phyloP scores from a whole-genome alignment of 2,888 invertebrate species.

The Pheosia tremula region DNA sequence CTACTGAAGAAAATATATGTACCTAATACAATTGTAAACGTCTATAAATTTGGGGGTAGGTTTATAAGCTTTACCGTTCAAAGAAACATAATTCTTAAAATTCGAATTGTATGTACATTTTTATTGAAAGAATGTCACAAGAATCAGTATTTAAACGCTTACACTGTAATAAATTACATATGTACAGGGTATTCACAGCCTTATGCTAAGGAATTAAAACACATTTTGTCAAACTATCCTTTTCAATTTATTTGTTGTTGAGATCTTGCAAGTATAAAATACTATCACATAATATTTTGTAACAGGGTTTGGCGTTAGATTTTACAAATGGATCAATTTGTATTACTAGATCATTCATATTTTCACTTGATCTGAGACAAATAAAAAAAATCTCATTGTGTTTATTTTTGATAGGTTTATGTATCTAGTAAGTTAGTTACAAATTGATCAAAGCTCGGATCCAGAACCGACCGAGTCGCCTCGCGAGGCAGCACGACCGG shows the following conservation, averaged over 20 bases:
- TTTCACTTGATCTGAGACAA: background rate
- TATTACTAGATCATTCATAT: background rate
- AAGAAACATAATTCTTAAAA: no score
- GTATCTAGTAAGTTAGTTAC: background rate
- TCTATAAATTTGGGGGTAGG: no score
- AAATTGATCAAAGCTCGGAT: no score
- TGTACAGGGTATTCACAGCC: slow-evolving; percentile 19
- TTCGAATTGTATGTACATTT: no score
- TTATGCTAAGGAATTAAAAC: slow-evolving; percentile 18
- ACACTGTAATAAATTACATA: slow-evolving; percentile 18
- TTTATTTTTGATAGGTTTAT: no score
- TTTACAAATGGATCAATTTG: background rate
- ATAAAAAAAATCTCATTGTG: no score
- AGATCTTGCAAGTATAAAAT: background rate
- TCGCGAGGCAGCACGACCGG: no score
- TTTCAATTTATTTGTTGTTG: slow-evolving; percentile 19
- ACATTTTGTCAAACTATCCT: slow-evolving; percentile 12
- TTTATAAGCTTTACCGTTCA: no score
- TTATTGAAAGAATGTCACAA: background rate
- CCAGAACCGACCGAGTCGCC: no score
- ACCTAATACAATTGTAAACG: no score
- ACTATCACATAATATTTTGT: background rate
- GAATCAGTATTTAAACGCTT: background rate
- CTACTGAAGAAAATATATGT: no score
- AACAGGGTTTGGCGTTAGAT: background rate